These are phyloP conservation scores for Stegodyphus dumicola DNA, from an alignment of 1,140 invertebrate genomes.

Conservation along the genomic window DNA sequence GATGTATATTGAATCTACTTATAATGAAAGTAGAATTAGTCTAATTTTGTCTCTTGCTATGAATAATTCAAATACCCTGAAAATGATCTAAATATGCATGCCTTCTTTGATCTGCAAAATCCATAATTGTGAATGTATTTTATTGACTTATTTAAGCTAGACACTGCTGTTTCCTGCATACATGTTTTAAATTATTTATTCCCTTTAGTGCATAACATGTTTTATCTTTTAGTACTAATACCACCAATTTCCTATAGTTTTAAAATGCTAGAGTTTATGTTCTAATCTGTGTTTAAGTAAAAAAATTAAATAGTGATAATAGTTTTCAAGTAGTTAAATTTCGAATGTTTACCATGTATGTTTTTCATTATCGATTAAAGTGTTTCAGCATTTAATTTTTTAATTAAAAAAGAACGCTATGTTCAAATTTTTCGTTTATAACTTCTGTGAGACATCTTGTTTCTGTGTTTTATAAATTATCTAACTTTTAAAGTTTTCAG, in stretches of 20 bases:
- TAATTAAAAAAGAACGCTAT: background rate
- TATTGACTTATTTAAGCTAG: constrained; percentile 31
- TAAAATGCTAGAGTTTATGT: background rate
- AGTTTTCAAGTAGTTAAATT: background rate
- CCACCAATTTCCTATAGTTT: background rate
- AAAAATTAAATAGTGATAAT: too few species aligned
- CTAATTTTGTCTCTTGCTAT: background rate
- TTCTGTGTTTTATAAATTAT: background rate
- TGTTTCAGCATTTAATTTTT: background rate
- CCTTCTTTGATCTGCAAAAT: background rate
- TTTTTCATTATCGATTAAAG: background rate
- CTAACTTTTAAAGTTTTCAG: background rate
- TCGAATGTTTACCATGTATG: background rate
- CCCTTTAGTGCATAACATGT: background rate
- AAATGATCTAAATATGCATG: background rate
- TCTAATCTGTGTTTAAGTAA: background rate
- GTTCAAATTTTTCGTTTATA: background rate
- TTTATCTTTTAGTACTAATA: background rate
- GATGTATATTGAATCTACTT: too few species aligned
- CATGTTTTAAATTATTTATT: constrained; percentile 24
- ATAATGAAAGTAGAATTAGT: background rate
- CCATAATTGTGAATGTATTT: constrained; percentile 3
- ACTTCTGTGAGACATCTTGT: background rate
- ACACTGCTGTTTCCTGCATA: constrained; percentile 31
- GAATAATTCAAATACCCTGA: constrained; percentile 4